These are phyloP conservation scores for Pygocentrus nattereri DNA, from an alignment of 2,797 vertebrate species.

Conservation along the genomic window DNA sequence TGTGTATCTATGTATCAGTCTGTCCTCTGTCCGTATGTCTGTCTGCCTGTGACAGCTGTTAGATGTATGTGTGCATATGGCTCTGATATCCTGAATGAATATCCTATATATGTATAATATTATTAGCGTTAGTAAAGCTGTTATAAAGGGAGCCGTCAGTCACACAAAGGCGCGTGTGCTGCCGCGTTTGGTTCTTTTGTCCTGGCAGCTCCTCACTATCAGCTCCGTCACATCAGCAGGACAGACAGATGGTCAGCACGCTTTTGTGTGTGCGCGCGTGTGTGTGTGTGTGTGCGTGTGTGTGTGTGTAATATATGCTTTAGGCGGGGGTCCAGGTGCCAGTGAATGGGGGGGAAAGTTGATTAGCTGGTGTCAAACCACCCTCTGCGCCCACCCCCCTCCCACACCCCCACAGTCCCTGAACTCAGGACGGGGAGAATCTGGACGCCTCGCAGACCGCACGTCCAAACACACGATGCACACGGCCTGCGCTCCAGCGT, in stretches of 20 bases:
- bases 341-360: constrained; percentile 6
- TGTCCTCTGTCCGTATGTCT: neutral
- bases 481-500: no score
- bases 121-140: constrained; percentile 24
- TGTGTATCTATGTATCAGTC: neutral
- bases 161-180: constrained; percentile 37
- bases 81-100: neutral
- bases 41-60: neutral
- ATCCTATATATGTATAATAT: constrained; percentile 14
- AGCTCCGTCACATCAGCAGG: constrained; percentile 23
- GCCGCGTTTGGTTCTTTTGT: constrained; percentile 44
- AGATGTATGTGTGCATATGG: neutral
- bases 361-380: constrained; percentile 30
- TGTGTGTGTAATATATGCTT: constrained; percentile 62
- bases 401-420: neutral
- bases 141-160: constrained; percentile 37
- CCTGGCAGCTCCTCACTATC: constrained; percentile 14
- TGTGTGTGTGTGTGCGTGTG: constrained; percentile 42
- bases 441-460: neutral
- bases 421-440: neutral
- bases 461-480: neutral
- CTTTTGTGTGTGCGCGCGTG: constrained; percentile 15
- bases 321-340: constrained; percentile 69
- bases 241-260: constrained; percentile 43
- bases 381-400: neutral